A percentile compares a stretch with the other conserved stretches of the same genome.
These are phyloP conservation scores for Emydura subglobosa DNA, from an alignment of 2,113 vertebrate species.

Conservation along the genomic window DNA sequence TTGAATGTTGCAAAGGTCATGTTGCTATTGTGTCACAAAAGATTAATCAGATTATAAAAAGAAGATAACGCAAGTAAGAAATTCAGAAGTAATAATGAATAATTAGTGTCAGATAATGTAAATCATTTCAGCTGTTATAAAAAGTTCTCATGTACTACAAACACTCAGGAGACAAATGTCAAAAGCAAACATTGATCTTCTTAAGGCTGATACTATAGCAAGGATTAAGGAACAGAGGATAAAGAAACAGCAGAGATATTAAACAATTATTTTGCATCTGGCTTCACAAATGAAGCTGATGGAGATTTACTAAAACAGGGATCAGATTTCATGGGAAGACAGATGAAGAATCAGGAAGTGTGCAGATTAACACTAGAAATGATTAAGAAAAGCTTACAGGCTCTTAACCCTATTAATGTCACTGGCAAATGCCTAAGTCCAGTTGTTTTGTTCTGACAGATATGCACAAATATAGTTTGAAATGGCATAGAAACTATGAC, in stretches of 20 bases:
- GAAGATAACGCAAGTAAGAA: not conserved
- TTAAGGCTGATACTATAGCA: conserved; percentile 32
- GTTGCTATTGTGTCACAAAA: not conserved
- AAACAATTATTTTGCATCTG: conserved; percentile 66
- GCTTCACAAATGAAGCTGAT: conserved; percentile 59
- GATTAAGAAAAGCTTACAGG: conserved; percentile 64
- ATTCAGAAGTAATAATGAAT: not conserved
- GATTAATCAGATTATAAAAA: conserved; percentile 21
- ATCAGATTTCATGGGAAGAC: conserved; percentile 36
- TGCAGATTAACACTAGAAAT: conserved; percentile 64
- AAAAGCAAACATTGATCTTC: conserved; percentile 40
- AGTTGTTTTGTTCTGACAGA: conserved; percentile 9
- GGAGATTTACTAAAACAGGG: conserved; percentile 58
- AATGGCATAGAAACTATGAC: not conserved
- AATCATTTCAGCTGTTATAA: not conserved
- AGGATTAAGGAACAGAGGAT: conserved; percentile 62
- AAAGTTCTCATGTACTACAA: not conserved
- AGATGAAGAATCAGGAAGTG: conserved; percentile 73
- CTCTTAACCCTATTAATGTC: conserved; percentile 57
- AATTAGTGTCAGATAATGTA: not conserved
- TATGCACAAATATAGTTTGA: not conserved
- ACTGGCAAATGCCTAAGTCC: conserved; percentile 20
- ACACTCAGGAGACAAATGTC: not conserved
- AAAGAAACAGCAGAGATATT: conserved; percentile 56
- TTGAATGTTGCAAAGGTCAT: not conserved